Base-by-base conservation (phyloP, 2,113 vertebrate species). In the Lepus timidus region DNA sequence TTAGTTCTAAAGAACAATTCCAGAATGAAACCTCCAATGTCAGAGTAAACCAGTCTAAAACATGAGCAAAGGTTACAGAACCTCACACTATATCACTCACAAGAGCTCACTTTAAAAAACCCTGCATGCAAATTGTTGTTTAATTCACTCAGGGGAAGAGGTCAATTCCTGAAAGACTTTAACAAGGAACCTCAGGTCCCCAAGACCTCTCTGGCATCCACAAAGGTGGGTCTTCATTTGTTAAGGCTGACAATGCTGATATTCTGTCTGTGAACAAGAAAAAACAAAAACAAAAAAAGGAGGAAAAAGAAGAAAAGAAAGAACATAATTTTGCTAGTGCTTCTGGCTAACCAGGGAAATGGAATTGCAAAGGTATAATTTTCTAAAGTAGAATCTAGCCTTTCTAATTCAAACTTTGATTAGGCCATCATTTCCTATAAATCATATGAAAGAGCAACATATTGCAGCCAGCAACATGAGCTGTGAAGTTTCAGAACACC, bases 401-500 rank as follows among this genome's bases (percentile, higher is more conserved):
- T 62, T 75, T 62, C 74, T 71, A 36, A 82, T 4, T 31, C 39
- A 36, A 11, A 83, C 75, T 90, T 88, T 79, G 83, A 55, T 8
- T 51, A 5, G 23, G 33, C 44, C 29, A 80, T 75, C 75, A 86
- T 81, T 88, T 81, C 51, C 6, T 33, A 29, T 22, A 88, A 83
- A 71, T 91, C 81, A 75, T 67, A 58, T 12, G 29, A 27, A 51
- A 90, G 11, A n/a, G 36, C 31, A 61, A 68, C 36, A 73, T 27
- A 33, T 8, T 11, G 2, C 36, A 76, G n/a, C 23, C 44, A 84
- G 74, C n/a, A 49, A 61, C 0, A 9, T 67, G 75, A 96, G 64
- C n/a, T 75, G 64, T 64, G 36, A 74, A 31, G 71, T 76, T 94
- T 80, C 82, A 83, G 61, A 94, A 85, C 29, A 55, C 23, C 25